Evolutionary conservation across 2,113 vertebrate species (phyloP), one percentile per base, ranked within the genome.

Genomic region (Colinus virginianus): DNA sequence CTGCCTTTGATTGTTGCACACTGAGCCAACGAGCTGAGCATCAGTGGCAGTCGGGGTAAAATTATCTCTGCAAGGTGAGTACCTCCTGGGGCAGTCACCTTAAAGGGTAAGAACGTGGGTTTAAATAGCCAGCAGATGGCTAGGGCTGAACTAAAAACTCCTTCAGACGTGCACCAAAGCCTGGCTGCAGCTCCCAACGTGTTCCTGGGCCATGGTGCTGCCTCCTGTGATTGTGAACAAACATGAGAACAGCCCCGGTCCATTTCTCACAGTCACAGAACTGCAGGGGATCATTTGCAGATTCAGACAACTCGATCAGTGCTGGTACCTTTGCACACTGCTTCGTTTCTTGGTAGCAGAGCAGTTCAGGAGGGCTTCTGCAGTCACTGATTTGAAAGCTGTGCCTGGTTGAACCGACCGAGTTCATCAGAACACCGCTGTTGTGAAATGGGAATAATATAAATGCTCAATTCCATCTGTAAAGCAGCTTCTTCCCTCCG

Each of bases 1-100:
- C 97, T 99, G 93, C 97, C 99, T 38, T 79, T 96, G 69, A 98
- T 99, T 86, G 95, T 97, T 64, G 96, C 63, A 3, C 61, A 5
- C 42, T 92, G 95, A 97, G 45, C 46, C 56, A 75, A 21, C 32
- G 43, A 88, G 72, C 66, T 81, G 89, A 90, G 66, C 36, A 62
- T 45, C 66, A 12, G 82, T 4, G 78, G 56, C 72, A 40, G 1
- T 17, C 43, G 61, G 53, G 84, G 53, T 62, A 30, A 67, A 86
- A 61, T 53, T 21, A 45, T 32, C 71, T 75, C 51, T 72, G 43
- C 53, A 45, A 72, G 90, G 94, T 91, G 51, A 90, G 94, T 58
- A 38, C 22, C 23, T 70, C 17, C 25, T 38, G 40, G 15, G 8
- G 63, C 63, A 72, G 45, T 84, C 67, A 63, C 51, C 45, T 69